Base-by-base conservation (phyloP, 2,797 vertebrate genomes). In the Cynodonichthys magdalenae region DNA sequence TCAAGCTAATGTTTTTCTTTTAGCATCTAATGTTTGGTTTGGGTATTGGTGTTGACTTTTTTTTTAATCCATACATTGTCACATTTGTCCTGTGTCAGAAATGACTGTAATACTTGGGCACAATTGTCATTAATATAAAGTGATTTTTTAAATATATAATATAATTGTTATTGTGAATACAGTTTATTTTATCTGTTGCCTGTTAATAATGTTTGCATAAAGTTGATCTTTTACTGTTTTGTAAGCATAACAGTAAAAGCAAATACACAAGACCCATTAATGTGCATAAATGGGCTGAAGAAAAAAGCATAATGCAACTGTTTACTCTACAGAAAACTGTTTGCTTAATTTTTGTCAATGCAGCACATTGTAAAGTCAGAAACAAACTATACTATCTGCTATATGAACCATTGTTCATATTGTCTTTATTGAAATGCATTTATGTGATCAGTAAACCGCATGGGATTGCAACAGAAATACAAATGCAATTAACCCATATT, bases 1-100 rank as follows among this genome's bases (percentile, higher is more conserved):
- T 69, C 65, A 4, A 7, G 76, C 80, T 81, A 84, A 78, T 65
- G 31, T 82, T 84, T 84, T 75, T 51, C 56, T 78, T 84, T 87
- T 69, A 69, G 48, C 41, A 62, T 71, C 74, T 71, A 19, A 45
- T 80, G 70, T 87, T 86, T 82, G 57, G 24, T 77, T 79, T 79
- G 27, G 19, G 36, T 59, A 68, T 80, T 74, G 52, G 3, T 79
- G 45, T 78, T 87, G 64, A 73, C 71, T 73, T 70, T 76, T 55
- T 67, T 53, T 28, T 45, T 60, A 59, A 20, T 20, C 20, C 14
- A 31, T 69, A 48, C 71, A 20, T 66, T 71, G 49, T 76, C 59
- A 11, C 63, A 60, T 69, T 20, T 63, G 29, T 50, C 53, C 39
- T 39, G 3, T 56, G 31, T 6, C 11, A 42, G 44, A 61, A 56